Percentiles rank a stretch among this genome's conserved stretches.
phyloP scores from a whole-genome alignment of 2,888 invertebrate genomes.

The Lepidochitona cinerea region DNA sequence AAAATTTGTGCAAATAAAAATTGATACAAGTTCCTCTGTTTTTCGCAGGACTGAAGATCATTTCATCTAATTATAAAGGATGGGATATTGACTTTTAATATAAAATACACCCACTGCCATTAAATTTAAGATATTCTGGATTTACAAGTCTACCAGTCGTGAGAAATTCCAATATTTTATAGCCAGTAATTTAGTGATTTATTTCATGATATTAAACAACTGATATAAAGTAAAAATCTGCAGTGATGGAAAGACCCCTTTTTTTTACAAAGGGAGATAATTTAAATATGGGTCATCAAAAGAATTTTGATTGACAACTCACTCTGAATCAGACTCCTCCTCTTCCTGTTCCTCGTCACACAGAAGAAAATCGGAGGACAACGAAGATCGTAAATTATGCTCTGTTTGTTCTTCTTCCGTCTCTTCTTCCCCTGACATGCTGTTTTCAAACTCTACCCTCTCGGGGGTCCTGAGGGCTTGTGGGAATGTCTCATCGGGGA shows the following conservation, averaged over 20 bases:
- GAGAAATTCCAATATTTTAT: no score
- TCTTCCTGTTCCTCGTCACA: slow-evolving; percentile 41
- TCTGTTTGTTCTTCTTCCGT: slow-evolving; percentile 95
- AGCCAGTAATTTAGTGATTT: no score
- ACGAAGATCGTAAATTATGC: slow-evolving; percentile 86
- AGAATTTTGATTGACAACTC: slow-evolving; percentile 5
- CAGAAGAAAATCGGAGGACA: slow-evolving; percentile 71
- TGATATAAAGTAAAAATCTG: neutral
- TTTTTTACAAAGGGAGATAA: neutral
- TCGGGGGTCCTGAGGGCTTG: slow-evolving; percentile 77
- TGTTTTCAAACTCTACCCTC: slow-evolving; percentile 84
- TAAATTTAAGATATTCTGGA: no score
- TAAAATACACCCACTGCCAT: no score
- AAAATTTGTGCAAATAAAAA: no score
- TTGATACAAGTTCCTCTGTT: no score
- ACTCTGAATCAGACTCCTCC: slow-evolving; percentile 44
- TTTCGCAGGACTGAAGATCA: no score
- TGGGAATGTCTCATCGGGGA: slow-evolving; percentile 36
- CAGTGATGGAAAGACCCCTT: neutral
- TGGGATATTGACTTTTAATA: no score
- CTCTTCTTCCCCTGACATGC: slow-evolving; percentile 60
- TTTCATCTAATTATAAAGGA: no score
- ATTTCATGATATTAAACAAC: neutral
- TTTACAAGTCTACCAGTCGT: no score
- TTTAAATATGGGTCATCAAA: neutral